Evolutionary conservation across 2,113 vertebrate genomes (phyloP).

Genomic region (Proterorhinus semilunaris): DNA sequence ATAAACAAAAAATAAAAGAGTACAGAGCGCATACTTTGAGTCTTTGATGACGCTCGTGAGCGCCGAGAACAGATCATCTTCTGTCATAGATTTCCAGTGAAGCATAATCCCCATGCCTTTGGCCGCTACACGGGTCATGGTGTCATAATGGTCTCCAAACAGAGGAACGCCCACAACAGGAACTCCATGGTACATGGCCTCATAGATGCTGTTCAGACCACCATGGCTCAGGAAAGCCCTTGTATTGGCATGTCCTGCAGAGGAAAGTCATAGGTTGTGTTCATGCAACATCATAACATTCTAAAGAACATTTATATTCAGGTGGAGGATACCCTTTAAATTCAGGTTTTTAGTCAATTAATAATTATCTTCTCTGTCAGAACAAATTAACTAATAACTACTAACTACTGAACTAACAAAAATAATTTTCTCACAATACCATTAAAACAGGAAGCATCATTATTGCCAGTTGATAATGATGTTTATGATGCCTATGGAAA

Average conservation of each 20-base stretch:
- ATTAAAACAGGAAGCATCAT: no score
- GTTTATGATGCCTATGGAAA: no score
- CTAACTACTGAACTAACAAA: no score
- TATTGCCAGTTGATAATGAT: no score
- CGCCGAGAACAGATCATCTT: constrained; percentile 83
- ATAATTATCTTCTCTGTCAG: no score
- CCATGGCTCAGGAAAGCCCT: constrained; percentile 95
- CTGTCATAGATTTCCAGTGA: constrained; percentile 91
- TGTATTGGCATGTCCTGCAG: constrained; percentile 87
- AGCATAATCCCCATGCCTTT: constrained; percentile 97
- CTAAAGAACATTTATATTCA: not conserved
- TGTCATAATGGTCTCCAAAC: constrained; percentile 98
- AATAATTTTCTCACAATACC: no score
- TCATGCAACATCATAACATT: not conserved
- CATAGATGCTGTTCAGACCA: constrained; percentile 97
- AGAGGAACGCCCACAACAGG: constrained; percentile 95
- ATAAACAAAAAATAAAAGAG: not conserved
- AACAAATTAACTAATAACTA: no score
- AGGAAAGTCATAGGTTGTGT: constrained; percentile 4
- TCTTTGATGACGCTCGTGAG: constrained; percentile 87
- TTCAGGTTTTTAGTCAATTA: no score
- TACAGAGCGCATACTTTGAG: constrained; percentile 76
- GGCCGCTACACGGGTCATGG: constrained; percentile 95
- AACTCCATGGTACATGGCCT: constrained; percentile 97
- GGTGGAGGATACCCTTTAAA: not conserved